Percentiles rank a stretch among this genome's conserved stretches.
Conservation (phyloP, 2,888 invertebrate species). For the Pristionchus exspectatus region DNA sequence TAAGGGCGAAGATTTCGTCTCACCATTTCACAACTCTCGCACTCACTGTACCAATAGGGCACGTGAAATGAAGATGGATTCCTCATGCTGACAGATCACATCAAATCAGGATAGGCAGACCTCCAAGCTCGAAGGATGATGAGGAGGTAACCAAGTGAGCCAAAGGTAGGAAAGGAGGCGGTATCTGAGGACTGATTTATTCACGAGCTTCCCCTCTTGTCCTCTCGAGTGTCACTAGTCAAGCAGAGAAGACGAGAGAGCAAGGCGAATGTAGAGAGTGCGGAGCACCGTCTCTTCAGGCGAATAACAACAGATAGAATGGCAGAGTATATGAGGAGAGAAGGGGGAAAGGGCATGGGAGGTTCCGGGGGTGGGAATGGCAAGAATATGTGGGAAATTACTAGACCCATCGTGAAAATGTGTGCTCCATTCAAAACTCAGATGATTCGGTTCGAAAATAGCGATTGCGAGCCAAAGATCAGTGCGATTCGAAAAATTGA, state of each 20-base stretch:
- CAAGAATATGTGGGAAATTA: neutral
- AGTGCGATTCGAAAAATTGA: no score
- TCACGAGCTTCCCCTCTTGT: neutral
- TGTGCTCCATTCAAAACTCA: neutral
- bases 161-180: neutral
- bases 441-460: neutral
- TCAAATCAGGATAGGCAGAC: neutral
- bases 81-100: neutral
- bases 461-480: no score
- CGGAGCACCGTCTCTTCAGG: neutral
- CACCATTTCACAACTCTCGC: no score
- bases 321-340: neutral
- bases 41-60: neutral
- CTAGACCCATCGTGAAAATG: neutral
- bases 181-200: slow-evolving; percentile 25
- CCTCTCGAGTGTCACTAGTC: neutral
- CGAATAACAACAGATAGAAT: slow-evolving; percentile 15
- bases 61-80: neutral
- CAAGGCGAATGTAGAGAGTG: neutral
- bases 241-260: slow-evolving; percentile 2
- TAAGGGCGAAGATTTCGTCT: no score
- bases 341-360: neutral
- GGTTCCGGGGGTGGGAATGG: neutral
- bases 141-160: neutral
- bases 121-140: neutral